These are phyloP conservation scores for Blera fallax DNA, from an alignment of 2,888 invertebrate genomes.

Conservation along the genomic window DNA sequence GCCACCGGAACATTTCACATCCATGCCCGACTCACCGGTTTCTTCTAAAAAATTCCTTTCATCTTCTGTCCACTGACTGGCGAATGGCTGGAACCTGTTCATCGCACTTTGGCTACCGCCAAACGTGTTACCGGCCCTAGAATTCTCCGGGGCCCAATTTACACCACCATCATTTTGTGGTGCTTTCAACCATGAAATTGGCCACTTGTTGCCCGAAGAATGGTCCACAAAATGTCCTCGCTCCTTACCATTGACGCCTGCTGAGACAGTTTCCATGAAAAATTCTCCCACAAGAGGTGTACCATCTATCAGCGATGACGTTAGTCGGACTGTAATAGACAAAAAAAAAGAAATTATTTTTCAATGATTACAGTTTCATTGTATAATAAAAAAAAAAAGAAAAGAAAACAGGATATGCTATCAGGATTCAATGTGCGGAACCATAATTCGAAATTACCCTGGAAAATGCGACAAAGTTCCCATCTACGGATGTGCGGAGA, in stretches of 20 bases:
- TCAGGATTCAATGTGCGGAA: background rate
- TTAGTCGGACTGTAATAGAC: slow-evolving; percentile 71
- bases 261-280: slow-evolving; percentile 76
- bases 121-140: slow-evolving; percentile 31
- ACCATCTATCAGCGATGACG: slow-evolving; percentile 55
- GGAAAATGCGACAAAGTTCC: slow-evolving; percentile 7
- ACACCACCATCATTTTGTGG: slow-evolving; percentile 73
- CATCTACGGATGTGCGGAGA: no score
- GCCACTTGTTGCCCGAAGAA: slow-evolving; percentile 77
- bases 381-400: background rate
- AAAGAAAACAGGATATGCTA: background rate
- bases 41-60: slow-evolving; percentile 65
- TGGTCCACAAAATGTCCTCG: slow-evolving; percentile 76
- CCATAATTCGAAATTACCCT: background rate
- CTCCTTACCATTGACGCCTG: slow-evolving; percentile 72
- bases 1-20: slow-evolving; percentile 73
- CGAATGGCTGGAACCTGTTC: slow-evolving; percentile 55
- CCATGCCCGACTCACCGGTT: slow-evolving; percentile 29
- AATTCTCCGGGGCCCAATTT: slow-evolving; percentile 62
- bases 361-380: slow-evolving; percentile 11
- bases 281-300: slow-evolving; percentile 75
- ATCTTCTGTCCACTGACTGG: slow-evolving; percentile 57
- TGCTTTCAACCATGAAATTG: slow-evolving; percentile 76
- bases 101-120: slow-evolving; percentile 45
- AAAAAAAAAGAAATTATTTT: slow-evolving; percentile 16